Percentiles rank a stretch among this genome's conserved stretches.
phyloP scores from a whole-genome alignment of 2,888 invertebrate genomes.

The Luperina testacea region DNA sequence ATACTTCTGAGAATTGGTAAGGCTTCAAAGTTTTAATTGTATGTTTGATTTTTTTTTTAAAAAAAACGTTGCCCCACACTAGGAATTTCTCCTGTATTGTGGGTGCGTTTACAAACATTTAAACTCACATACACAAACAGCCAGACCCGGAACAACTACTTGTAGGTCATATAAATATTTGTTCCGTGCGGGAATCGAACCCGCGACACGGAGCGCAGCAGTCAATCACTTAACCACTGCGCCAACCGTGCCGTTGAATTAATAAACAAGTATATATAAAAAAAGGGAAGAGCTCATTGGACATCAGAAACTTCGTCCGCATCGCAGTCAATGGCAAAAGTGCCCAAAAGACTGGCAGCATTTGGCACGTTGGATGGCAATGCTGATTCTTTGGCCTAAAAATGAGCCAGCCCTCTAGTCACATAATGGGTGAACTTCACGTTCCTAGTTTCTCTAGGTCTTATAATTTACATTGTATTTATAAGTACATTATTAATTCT shows the following conservation, averaged over 20 bases:
- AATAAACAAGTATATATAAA: no score
- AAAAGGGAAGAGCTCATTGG: neutral
- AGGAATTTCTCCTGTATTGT: no score
- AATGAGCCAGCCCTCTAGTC: neutral
- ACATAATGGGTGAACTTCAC: neutral
- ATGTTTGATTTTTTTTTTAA: no score
- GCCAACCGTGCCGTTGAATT: no score
- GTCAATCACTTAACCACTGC: no score
- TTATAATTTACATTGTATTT: neutral
- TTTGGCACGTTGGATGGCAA: neutral
- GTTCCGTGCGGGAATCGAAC: no score
- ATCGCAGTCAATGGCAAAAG: neutral
- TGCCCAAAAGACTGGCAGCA: neutral
- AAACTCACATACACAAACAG: no score
- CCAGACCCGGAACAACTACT: no score
- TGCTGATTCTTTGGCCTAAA: neutral
- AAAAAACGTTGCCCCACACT: no score
- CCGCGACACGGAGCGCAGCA: no score
- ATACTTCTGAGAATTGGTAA: slow-evolving; percentile 1
- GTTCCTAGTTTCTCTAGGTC: neutral
- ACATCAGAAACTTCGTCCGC: neutral
- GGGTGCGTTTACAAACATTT: no score
- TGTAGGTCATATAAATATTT: no score
- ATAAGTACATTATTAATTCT: neutral
- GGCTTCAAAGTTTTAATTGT: neutral